Evolutionary conservation across 1,140 invertebrate species (phyloP), one percentile per base, ranked within the genome.

Genomic region (Aricia agestis): DNA sequence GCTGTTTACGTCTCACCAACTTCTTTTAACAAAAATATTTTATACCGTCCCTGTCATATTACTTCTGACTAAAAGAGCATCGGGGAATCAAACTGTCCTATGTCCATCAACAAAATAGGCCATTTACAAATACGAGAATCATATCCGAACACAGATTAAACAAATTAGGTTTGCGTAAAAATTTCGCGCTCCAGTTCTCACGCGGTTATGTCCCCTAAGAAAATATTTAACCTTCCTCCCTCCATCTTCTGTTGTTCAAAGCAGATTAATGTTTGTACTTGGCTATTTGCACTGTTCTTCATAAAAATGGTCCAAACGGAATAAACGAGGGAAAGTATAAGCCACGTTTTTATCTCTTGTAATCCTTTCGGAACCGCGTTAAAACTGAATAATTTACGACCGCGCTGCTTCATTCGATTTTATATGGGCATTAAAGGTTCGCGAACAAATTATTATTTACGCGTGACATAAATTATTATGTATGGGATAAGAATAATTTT

Each of bases 241-340:
- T 85, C 86, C 85, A 86, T 89, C 86, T 86, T 83, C 82, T 85
- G 88, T 90, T 90, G 85, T 89, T 84, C 87, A 87, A 86, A 87
- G 84, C 81, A 89, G 89, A 91, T 89, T 91, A 91, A 89, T 91
- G 87, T 91, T 91, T 91, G 86, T 88, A 75, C 82, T 79, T 74
- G 76, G 74, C 74, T 89, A 89, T 91, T 91, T 91, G 80, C 82
- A 82, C 83, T 78, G 86, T 85, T 85, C 83, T 86, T 91, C 84
- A 91, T 91, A 91, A 91, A 91, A 91, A 90, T 87, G 81, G 77
- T 83, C 79, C 80, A 84, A 90, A 89, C 85, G 85, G 72, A 72
- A 83, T 84, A 88, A 87, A 90, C 80, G 85, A 74, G 78, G 80
- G 78, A 72, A 71, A 70, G 78, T 87, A 63, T 19, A 63, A 59